Conservation (phyloP, 2,113 vertebrate species). For the Leucosticte australis region DNA sequence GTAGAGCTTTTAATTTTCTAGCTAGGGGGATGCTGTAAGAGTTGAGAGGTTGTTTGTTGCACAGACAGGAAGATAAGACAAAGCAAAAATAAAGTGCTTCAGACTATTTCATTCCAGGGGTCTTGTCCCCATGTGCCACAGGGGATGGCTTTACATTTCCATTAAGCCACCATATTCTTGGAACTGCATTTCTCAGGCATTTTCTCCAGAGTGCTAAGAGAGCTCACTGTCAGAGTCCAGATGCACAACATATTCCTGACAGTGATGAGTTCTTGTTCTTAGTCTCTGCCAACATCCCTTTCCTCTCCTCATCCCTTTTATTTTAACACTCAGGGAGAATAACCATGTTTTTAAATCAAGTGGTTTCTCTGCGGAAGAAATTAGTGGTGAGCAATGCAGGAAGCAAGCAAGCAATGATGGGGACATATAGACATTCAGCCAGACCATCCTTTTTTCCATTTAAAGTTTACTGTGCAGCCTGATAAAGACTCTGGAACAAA, state of each 20-base stretch:
- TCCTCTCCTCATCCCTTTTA: neutral
- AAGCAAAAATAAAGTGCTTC: constrained; percentile 9
- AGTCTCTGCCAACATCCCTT: neutral
- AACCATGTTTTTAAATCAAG: neutral
- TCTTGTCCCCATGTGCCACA: neutral
- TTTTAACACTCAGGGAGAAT: neutral
- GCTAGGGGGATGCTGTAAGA: neutral
- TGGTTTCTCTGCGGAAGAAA: neutral
- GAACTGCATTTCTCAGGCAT: neutral
- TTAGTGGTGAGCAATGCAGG: neutral
- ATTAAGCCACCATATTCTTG: neutral
- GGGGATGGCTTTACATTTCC: constrained; percentile 6
- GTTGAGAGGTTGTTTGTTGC: neutral
- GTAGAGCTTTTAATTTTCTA: neutral
- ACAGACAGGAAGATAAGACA: neutral
- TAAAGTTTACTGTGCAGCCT: neutral
- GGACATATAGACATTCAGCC: neutral
- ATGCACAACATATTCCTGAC: neutral
- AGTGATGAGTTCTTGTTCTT: neutral
- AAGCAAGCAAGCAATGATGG: neutral
- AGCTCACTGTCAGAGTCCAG: neutral
- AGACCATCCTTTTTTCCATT: neutral
- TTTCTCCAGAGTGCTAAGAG: neutral
- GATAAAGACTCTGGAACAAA: neutral
- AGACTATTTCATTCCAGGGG: neutral